Base-by-base conservation (phyloP, 2,888 invertebrate genomes). In the Acleris holmiana region DNA sequence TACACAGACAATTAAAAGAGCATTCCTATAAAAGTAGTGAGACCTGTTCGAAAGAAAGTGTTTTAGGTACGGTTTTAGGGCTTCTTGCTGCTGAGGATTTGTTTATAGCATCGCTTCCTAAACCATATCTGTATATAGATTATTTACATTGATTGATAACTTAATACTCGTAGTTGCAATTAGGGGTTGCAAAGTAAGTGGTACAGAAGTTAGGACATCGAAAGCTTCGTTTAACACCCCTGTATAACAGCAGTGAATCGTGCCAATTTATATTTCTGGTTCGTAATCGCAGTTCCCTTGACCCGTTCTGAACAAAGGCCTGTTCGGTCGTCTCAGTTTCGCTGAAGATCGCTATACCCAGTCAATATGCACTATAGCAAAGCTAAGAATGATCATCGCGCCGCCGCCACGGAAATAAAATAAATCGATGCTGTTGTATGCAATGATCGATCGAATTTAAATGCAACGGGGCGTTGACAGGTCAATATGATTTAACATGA, bases 201-300 rank as follows among this genome's bases (percentile, higher is more conserved):
- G 17, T 41, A 19, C 35, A 29, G 44, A 44, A 35, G 35, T 60
- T 60, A 55, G 65, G 49, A 65, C 46, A 60, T 60, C 49, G 54
- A 65, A 65, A 65, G 65, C 59, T 50, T 25, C 35, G 29, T 54
- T 29, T 8, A 29, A 8, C 29, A 29, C 8, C 65, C 50, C 35
- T 13, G 13, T 35, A 13, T 13, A 35, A 60, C 59, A 65, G 59
- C 65, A 55, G 50, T 49, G 46, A 44, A 60, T 48, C 65, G 65
- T 65, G 60, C 65, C 65, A 65, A 60, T 60, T 60, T 65, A 60
- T 65, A 65, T 65, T 65, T 65, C 59, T 60, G 65, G 65, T 65
- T 65, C 55, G 59, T 58, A 48, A 54, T 50, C 44, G 65, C 55
- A 35, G 65, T 65, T 60, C 65, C 65, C 65, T 65, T 65, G 65